Evolutionary conservation across 2,888 invertebrate species (phyloP).

Genomic region (Leucania comma): DNA sequence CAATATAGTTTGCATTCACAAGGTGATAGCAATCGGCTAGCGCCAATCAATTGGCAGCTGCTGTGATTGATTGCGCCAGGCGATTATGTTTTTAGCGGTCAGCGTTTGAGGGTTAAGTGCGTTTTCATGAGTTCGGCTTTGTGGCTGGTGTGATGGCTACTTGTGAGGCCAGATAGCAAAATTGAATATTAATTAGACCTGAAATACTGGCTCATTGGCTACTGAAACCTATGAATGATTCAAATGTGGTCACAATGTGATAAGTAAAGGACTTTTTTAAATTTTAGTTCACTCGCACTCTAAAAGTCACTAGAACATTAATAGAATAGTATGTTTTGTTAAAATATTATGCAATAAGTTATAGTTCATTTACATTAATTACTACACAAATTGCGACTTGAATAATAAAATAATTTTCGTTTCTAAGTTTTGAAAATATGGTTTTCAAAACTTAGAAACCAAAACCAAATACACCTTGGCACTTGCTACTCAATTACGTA

Average conservation of each 20-base stretch:
- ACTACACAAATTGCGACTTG: background rate
- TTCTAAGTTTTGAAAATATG: background rate
- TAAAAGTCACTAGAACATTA: background rate
- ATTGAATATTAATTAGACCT: background rate
- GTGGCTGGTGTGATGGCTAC: constrained; percentile 16
- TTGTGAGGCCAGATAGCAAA: constrained; percentile 8
- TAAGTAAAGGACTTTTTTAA: background rate
- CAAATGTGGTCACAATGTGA: background rate
- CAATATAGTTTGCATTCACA: constrained; percentile 72
- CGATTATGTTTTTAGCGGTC: constrained; percentile 72
- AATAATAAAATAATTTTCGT: background rate
- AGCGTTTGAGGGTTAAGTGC: constrained; percentile 55
- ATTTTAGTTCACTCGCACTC: background rate
- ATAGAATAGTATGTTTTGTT: background rate
- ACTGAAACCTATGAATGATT: background rate
- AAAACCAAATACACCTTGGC: background rate
- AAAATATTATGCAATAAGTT: background rate
- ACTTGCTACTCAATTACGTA: constrained; percentile 32
- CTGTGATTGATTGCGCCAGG: constrained; percentile 68
- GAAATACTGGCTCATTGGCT: background rate
- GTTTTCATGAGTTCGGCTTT: constrained; percentile 49
- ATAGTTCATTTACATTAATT: background rate
- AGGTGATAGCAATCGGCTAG: constrained; percentile 70
- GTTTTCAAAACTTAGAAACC: too few relatives aligned
- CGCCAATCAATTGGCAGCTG: constrained; percentile 69